Conservation (phyloP, 2,797 vertebrate species). For the Cygnus olor region DNA sequence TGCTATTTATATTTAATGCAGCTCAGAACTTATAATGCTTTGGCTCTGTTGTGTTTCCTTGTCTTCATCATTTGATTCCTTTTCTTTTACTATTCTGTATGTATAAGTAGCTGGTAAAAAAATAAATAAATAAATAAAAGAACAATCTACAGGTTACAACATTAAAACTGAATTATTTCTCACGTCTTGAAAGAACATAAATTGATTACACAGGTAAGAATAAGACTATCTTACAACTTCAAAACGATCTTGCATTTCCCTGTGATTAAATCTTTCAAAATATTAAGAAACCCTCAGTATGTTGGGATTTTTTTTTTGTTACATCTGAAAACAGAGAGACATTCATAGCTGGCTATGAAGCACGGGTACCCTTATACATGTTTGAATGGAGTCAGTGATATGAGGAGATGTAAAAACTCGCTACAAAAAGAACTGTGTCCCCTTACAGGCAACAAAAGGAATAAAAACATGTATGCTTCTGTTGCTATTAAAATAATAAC, state of each 20-base stretch:
- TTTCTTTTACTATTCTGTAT: background rate
- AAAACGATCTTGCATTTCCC: background rate
- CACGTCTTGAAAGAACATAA: background rate
- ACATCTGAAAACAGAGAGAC: background rate
- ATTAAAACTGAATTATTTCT: background rate
- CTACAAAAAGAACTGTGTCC: background rate
- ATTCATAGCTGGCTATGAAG: background rate
- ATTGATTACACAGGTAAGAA: background rate
- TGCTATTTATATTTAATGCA: background rate
- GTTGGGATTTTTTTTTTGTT: background rate
- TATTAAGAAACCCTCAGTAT: background rate
- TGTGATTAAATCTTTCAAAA: background rate
- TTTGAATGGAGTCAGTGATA: background rate
- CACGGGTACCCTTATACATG: background rate
- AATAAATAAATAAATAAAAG: background rate
- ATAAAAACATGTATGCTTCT: background rate
- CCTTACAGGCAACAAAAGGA: background rate
- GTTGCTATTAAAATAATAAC: background rate
- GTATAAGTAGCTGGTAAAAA: background rate
- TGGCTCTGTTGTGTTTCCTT: background rate
- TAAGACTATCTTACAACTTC: background rate
- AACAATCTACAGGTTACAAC: background rate
- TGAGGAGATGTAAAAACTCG: background rate
- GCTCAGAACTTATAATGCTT: background rate
- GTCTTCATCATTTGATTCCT: background rate